phyloP scores from a whole-genome alignment of 1,140 invertebrate species.

The Musca vetustissima region DNA sequence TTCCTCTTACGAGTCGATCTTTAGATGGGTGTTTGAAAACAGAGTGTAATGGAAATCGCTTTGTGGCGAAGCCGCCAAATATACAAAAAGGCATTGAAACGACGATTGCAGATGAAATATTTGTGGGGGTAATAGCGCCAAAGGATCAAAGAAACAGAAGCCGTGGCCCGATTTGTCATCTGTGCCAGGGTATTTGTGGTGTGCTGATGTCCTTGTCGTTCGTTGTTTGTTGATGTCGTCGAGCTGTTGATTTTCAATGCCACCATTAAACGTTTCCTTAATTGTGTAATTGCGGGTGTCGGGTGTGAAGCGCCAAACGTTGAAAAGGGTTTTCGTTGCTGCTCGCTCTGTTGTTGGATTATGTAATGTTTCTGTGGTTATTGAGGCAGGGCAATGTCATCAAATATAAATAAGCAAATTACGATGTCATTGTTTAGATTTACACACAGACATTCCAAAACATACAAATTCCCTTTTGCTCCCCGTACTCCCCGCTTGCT shows the following conservation, averaged over 20 bases:
- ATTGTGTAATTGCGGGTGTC: slow-evolving; percentile 9
- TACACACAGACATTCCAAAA: slow-evolving; percentile 30
- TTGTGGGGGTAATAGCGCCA: background rate
- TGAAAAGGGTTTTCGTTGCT: slow-evolving; percentile 4
- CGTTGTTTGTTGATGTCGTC: slow-evolving; percentile 4
- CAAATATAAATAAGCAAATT: too few species aligned
- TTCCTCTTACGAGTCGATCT: background rate
- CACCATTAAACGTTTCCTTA: slow-evolving; percentile 24
- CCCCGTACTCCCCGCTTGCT: too few species aligned
- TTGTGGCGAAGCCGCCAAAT: background rate
- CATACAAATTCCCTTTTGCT: slow-evolving; percentile 31
- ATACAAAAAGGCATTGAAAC: background rate
- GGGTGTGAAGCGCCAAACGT: slow-evolving; percentile 41
- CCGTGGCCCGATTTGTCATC: background rate
- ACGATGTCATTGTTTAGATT: slow-evolving; percentile 30
- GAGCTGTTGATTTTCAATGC: slow-evolving; percentile 10
- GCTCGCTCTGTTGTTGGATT: slow-evolving; percentile 12
- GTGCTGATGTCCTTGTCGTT: background rate
- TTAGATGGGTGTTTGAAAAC: background rate
- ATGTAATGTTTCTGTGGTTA: slow-evolving; percentile 32
- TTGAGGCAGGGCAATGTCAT: too few species aligned
- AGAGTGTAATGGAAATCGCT: background rate
- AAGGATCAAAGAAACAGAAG: slow-evolving; percentile 29
- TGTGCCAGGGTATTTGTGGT: background rate
- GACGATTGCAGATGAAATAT: background rate